Evolutionary conservation across 2,797 vertebrate genomes (phyloP).

Genomic region (Syndactyla subalaris): DNA sequence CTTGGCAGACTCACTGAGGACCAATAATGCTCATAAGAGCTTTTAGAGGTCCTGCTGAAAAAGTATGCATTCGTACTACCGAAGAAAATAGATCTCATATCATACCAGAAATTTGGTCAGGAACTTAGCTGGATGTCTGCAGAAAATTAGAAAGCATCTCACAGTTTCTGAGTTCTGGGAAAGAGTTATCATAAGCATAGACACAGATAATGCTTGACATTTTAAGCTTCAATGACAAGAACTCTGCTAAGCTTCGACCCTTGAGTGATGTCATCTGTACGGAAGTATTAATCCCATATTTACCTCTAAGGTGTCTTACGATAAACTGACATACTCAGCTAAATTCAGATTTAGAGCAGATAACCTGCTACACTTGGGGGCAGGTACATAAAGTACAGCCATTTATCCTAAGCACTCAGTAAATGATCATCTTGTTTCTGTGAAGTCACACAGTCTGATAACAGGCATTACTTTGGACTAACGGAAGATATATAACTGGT

Average conservation of each 20-base stretch:
- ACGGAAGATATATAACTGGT: not conserved
- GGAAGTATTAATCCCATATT: slow-evolving; percentile 1
- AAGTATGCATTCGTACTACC: not conserved
- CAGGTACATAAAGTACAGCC: not conserved
- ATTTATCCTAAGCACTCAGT: not conserved
- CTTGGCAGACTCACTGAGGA: not conserved
- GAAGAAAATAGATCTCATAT: not conserved
- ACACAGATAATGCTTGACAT: not conserved
- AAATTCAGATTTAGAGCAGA: slow-evolving; percentile 12
- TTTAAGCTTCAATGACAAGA: not conserved
- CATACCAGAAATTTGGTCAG: not conserved
- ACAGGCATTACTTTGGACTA: not conserved
- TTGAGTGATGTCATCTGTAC: not conserved
- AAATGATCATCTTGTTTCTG: not conserved
- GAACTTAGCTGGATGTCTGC: not conserved
- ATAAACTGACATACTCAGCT: not conserved
- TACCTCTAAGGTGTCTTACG: not conserved
- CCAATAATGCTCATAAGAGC: not conserved
- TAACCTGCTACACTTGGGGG: not conserved
- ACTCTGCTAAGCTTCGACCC: not conserved
- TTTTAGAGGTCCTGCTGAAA: not conserved
- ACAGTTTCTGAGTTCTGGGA: not conserved
- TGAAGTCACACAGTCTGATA: not conserved
- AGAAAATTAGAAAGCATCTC: not conserved
- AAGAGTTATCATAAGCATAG: not conserved